Evolutionary conservation across 2,888 invertebrate genomes (phyloP).

Genomic region (Altica lythri): DNA sequence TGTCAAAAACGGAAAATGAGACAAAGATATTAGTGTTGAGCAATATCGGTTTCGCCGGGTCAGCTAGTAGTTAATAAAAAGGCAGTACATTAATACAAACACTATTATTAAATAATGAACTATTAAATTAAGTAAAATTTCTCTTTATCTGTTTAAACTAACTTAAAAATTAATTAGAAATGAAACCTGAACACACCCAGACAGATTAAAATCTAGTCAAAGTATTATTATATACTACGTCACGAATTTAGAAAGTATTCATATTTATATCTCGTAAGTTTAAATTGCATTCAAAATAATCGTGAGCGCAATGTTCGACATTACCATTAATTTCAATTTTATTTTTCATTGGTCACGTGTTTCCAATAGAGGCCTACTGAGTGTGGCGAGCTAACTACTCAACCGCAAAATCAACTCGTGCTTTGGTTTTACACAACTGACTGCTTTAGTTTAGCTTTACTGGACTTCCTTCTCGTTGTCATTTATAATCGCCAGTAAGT

Average conservation of each 20-base stretch:
- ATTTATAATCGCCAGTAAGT: not conserved
- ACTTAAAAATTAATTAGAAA: too few species aligned
- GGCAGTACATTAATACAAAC: too few species aligned
- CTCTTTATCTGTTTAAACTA: too few species aligned
- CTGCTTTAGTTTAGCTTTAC: not conserved
- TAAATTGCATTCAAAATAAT: conserved; percentile 2
- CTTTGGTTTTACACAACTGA: conserved; percentile 27
- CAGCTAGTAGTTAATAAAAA: too few species aligned
- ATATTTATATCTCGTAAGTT: not conserved
- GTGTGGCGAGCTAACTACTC: conserved; percentile 20
- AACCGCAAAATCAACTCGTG: conserved; percentile 44
- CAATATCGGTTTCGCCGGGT: too few species aligned
- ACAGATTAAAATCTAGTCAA: too few species aligned
- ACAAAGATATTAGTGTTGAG: too few species aligned
- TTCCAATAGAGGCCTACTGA: conserved; percentile 13
- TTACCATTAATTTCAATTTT: conserved; percentile 32
- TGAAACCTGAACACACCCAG: too few species aligned
- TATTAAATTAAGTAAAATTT: too few species aligned
- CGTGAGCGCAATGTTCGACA: conserved; percentile 12
- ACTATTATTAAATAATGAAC: too few species aligned
- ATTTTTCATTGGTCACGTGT: conserved; percentile 43
- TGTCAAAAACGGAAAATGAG: too few species aligned
- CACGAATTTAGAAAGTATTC: conserved; percentile 12
- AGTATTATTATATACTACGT: too few species aligned
- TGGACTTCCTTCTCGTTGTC: conserved; percentile 7